Base-by-base conservation (phyloP, 2,888 invertebrate species). In the Pachymerium ferrugineum region DNA sequence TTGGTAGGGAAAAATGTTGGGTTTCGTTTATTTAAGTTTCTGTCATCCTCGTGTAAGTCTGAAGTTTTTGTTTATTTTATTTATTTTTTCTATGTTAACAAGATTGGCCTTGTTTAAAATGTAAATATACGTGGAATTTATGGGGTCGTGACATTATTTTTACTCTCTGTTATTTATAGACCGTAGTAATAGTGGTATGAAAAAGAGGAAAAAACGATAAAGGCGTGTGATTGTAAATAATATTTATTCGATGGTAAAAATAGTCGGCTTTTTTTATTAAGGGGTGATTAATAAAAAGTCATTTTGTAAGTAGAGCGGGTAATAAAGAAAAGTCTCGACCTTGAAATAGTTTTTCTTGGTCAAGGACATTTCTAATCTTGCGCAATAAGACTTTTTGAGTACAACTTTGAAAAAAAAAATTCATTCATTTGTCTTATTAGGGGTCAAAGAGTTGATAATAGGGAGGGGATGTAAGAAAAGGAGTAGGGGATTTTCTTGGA, bases 91-190 rank as follows among this genome's bases (percentile, higher is more conserved):
- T 42, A 14, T 42, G 42, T 42, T 42, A n/a, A 42, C 42, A 42
- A 16, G 42, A 42, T 42, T 42, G 42, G 42, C 42, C 42, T 42
- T 42, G 42, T 42, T 42, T 42, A 42, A 42, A 42, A 42, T 42
- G 42, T 42, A 42, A 42, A 42, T 42, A 42, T 42, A 42, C 42
- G 42, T 16, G 42, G 42, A 42, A 42, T 42, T 42, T 42, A 42
- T 42, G 42, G 42, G 42, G 42, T 42, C 42, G 42, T 42, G 42
- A 42, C 42, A 42, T 42, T 42, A 42, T 42, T 42, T 42, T 42
- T 42, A 42, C 42, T 42, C 42, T 12, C 12, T 42, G 42, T 42
- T 42, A 42, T 42, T 42, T 42, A 42, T 42, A 42, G 42, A 42
- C 42, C n/a, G 42, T 42, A 42, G 42, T 42, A 42, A 42, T 42